phyloP scores from a whole-genome alignment of 2,113 vertebrate genomes.

The Upupa epops region DNA sequence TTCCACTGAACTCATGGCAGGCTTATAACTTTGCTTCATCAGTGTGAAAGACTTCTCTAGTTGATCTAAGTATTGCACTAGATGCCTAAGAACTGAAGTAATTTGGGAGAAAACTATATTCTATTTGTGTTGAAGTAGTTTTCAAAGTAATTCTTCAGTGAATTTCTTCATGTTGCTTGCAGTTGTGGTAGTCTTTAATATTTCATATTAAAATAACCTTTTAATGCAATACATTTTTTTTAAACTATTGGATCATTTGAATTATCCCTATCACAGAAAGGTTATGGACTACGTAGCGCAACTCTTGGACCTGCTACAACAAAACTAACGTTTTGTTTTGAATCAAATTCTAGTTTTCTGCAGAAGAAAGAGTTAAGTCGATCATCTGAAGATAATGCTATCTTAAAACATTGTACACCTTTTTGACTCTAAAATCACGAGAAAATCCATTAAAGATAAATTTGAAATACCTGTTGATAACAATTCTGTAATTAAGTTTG shows the following conservation, averaged over 20 bases:
- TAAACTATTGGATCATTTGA: background rate
- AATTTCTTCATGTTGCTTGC: background rate
- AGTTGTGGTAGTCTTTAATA: background rate
- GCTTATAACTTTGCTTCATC: background rate
- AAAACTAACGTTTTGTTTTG: background rate
- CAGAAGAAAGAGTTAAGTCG: background rate
- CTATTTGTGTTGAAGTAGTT: background rate
- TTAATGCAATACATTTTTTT: background rate
- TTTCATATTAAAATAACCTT: background rate
- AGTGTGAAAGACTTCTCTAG: background rate
- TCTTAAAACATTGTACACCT: background rate
- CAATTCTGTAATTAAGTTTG: background rate
- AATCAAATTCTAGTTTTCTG: background rate
- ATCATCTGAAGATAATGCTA: background rate
- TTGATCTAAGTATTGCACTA: background rate
- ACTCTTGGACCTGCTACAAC: background rate
- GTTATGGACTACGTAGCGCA: background rate
- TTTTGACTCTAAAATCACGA: slow-evolving; percentile 15
- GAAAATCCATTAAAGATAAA: background rate
- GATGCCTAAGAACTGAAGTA: background rate
- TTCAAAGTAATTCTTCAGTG: background rate
- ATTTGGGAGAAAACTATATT: background rate
- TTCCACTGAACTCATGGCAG: background rate
- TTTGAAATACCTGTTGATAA: background rate
- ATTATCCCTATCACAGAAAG: background rate